These are phyloP conservation scores for Cygnus buccinator DNA, from an alignment of 2,113 vertebrate genomes.

Conservation along the genomic window DNA sequence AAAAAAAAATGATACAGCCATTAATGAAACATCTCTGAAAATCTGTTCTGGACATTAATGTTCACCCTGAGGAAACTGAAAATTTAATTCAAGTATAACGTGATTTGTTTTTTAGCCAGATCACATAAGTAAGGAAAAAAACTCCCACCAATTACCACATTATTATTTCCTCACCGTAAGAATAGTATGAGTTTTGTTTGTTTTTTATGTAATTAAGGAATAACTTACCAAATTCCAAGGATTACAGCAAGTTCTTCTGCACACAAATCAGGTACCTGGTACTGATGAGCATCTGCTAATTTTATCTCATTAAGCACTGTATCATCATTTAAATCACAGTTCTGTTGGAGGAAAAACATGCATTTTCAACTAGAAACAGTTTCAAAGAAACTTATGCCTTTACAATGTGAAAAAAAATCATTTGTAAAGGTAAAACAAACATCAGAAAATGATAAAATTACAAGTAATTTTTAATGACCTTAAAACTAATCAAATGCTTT, in stretches of 20 bases:
- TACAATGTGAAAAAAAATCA: neutral
- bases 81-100: neutral
- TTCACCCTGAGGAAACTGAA: neutral
- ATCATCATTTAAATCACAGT: conserved; percentile 89
- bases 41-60: neutral
- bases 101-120: neutral
- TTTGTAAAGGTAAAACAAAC: neutral
- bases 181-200: too few species aligned
- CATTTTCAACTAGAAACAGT: neutral
- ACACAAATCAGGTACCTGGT: conserved; percentile 86
- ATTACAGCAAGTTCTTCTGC: conserved; percentile 95
- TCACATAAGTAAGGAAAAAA: too few species aligned
- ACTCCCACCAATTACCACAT: too few species aligned
- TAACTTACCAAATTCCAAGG: conserved; percentile 90
- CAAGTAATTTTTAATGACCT: neutral
- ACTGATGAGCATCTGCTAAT: conserved; percentile 84
- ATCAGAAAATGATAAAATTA: neutral
- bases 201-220: neutral
- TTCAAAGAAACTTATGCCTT: neutral
- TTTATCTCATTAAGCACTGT: conserved; percentile 89
- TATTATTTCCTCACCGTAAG: too few species aligned
- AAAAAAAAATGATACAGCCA: neutral
- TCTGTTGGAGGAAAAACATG: conserved; percentile 73
- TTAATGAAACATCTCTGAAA: neutral
- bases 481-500: neutral